phyloP scores from a whole-genome alignment of 2,797 vertebrate genomes.

The Hirundo rustica region DNA sequence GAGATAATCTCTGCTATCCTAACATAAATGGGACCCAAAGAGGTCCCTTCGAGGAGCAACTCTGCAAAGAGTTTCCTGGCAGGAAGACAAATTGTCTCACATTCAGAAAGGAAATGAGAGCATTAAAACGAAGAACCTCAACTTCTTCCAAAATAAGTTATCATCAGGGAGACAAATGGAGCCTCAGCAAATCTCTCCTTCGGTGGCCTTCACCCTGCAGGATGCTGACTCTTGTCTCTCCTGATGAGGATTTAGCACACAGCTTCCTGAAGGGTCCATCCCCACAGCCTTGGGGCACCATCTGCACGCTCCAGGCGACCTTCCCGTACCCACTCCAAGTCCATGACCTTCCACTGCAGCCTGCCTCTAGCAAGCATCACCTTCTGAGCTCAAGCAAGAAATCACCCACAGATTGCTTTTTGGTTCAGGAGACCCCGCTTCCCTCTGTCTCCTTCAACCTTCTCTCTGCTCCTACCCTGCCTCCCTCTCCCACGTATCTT shows the following conservation, averaged over 20 bases:
- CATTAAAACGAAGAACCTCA: slow-evolving; percentile 25
- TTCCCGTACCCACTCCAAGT: background rate
- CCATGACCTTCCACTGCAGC: background rate
- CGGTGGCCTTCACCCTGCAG: slow-evolving; percentile 30
- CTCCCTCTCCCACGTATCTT: background rate
- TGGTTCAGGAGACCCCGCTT: rapidly evolving
- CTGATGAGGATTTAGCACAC: background rate
- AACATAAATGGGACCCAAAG: background rate
- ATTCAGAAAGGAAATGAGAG: slow-evolving; percentile 55
- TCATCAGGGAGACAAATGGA: background rate
- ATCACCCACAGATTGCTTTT: background rate
- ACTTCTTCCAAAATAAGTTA: slow-evolving; percentile 44
- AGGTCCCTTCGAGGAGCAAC: background rate
- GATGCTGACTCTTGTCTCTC: slow-evolving; percentile 19
- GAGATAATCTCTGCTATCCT: slow-evolving; percentile 38
- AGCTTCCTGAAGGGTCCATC: slow-evolving; percentile 10
- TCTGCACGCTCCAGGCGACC: background rate
- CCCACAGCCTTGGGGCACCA: background rate
- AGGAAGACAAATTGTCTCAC: slow-evolving; percentile 41
- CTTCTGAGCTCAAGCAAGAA: background rate
- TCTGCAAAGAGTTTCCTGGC: slow-evolving; percentile 43
- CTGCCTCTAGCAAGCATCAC: background rate
- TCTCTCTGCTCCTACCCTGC: background rate
- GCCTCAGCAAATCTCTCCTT: slow-evolving; percentile 18
- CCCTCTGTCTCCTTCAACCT: background rate